Conservation (phyloP, 2,797 vertebrate species). For the Sus cebifrons region DNA sequence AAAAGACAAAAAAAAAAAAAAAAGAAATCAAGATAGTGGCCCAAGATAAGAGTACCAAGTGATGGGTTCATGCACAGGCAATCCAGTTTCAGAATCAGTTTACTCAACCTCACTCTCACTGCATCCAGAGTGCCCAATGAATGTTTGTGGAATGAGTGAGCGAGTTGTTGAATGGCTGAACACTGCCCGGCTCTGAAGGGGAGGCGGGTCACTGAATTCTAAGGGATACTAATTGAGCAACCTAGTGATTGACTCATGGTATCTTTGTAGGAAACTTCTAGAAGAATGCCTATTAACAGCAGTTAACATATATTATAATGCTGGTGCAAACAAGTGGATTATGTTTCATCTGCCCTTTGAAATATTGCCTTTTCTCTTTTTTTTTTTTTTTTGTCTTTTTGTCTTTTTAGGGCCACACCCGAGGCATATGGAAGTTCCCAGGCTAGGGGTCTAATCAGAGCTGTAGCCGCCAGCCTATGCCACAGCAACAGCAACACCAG, state of each 20-base stretch:
- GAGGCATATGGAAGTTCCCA: too few species aligned
- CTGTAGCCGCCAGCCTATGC: too few species aligned
- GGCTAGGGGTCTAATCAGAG: too few species aligned
- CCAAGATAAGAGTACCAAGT: background rate
- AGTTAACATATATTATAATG: background rate
- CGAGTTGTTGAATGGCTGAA: too few species aligned
- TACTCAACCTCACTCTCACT: background rate
- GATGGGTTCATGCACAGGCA: background rate
- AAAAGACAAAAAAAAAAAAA: too few species aligned
- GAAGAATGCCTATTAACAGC: background rate
- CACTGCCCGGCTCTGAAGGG: background rate
- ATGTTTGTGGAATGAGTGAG: background rate
- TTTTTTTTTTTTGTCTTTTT: too few species aligned
- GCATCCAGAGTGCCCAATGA: background rate
- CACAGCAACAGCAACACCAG: too few species aligned
- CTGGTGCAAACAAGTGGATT: background rate
- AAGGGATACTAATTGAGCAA: background rate
- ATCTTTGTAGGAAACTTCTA: background rate
- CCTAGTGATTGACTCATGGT: background rate
- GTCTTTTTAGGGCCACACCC: too few species aligned
- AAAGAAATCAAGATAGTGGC: background rate
- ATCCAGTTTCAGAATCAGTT: background rate
- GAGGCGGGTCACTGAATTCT: background rate
- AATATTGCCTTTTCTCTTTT: background rate
- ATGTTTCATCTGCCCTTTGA: background rate